These are phyloP conservation scores for Falco concolor DNA, from an alignment of 2,797 vertebrate genomes.

Conservation along the genomic window DNA sequence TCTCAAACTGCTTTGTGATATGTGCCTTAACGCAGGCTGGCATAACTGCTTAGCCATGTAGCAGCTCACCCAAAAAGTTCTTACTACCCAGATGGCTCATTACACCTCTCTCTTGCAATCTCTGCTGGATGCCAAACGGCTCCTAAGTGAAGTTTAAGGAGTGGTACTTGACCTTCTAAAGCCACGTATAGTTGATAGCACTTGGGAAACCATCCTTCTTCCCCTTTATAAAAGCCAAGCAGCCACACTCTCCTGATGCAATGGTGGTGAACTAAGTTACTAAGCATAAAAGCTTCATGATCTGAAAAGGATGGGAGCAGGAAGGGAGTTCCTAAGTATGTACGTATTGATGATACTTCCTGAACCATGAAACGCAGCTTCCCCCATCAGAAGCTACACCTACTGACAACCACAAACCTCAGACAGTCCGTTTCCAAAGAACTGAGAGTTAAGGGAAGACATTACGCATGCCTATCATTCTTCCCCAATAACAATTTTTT, in stretches of 20 bases:
- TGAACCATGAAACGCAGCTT: neutral
- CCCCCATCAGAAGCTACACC: neutral
- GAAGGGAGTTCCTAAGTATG: neutral
- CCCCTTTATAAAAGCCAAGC: neutral
- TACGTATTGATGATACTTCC: neutral
- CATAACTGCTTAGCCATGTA: slow-evolving; percentile 1
- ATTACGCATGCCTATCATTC: neutral
- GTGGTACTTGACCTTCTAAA: neutral
- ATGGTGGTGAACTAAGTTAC: neutral
- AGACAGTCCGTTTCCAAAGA: neutral
- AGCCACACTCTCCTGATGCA: neutral
- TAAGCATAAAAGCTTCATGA: neutral
- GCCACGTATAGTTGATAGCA: accelerated
- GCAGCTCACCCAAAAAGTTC: slow-evolving; percentile 30
- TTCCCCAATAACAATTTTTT: neutral
- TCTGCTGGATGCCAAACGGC: slow-evolving; percentile 7
- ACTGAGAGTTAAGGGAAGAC: neutral
- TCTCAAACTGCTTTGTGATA: slow-evolving; percentile 24
- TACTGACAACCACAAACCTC: neutral
- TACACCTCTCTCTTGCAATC: neutral
- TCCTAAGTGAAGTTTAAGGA: slow-evolving; percentile 4
- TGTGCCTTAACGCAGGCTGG: neutral
- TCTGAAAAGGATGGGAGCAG: neutral
- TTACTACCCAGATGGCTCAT: slow-evolving; percentile 23
- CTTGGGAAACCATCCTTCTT: neutral